These are phyloP conservation scores for Hydrotaea cyrtoneurina DNA, from an alignment of 2,888 invertebrate genomes.

Conservation along the genomic window DNA sequence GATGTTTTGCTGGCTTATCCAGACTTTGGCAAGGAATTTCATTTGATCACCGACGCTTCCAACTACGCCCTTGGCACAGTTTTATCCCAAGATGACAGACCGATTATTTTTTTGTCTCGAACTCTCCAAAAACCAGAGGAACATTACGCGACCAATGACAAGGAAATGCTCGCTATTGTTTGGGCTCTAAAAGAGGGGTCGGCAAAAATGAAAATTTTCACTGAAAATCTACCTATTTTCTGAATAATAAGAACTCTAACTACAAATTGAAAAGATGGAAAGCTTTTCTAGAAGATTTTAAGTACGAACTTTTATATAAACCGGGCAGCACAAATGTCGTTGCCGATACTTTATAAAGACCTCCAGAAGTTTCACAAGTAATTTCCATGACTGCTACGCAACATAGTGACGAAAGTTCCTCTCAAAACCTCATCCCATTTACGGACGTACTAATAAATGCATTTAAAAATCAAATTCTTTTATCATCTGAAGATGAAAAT, in stretches of 20 bases:
- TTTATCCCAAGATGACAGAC: constrained; percentile 43
- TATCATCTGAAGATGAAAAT: background rate
- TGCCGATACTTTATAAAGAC: constrained; percentile 56
- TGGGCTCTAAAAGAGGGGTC: constrained; percentile 49
- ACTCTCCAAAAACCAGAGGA: no score
- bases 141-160: constrained; percentile 52
- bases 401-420: constrained; percentile 62
- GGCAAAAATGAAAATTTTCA: constrained; percentile 52
- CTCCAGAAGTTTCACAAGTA: no score
- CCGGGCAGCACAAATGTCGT: constrained; percentile 53
- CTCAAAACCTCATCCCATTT: constrained; percentile 56
- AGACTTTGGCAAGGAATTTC: constrained; percentile 57
- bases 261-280: constrained; percentile 65
- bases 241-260: constrained; percentile 62
- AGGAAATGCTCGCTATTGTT: constrained; percentile 15
- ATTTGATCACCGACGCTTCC: constrained; percentile 58
- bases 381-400: no score
- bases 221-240: constrained; percentile 57
- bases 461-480: constrained; percentile 64
- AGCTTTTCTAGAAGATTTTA: constrained; percentile 57
- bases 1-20: constrained; percentile 47
- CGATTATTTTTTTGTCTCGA: no score
- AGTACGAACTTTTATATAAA: constrained; percentile 61
- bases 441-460: constrained; percentile 59
- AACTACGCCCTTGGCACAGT: constrained; percentile 56